Evolutionary conservation across 2,888 invertebrate genomes (phyloP).

Genomic region (Eutolmus rufibarbis): DNA sequence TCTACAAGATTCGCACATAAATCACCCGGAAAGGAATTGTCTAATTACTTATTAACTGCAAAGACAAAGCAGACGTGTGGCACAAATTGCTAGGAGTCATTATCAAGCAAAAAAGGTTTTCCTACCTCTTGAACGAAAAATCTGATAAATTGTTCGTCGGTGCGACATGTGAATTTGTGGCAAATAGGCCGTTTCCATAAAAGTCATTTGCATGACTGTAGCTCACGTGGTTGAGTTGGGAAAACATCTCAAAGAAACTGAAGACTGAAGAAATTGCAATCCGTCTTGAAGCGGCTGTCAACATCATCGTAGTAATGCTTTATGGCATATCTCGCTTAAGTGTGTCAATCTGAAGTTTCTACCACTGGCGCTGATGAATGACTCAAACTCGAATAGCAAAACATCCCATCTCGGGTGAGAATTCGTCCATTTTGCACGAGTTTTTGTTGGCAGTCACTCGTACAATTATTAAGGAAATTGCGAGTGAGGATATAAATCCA

Average conservation of each 20-base stretch:
- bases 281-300: background rate
- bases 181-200: background rate
- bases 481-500: background rate
- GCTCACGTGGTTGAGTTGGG: background rate
- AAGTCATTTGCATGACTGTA: background rate
- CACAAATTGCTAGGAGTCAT: background rate
- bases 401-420: background rate
- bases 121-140: background rate
- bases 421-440: background rate
- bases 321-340: background rate
- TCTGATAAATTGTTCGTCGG: background rate
- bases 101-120: background rate
- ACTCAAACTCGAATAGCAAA: background rate
- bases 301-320: background rate
- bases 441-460: background rate
- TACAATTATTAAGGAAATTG: background rate
- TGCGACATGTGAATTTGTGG: background rate
- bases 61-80: background rate
- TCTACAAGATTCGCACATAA: background rate
- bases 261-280: background rate
- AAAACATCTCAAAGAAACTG: background rate
- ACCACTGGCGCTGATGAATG: background rate
- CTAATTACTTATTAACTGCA: background rate
- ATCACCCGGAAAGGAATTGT: background rate
- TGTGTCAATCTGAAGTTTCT: background rate